Conservation (phyloP, 1,140 invertebrate species). For the Liolophura sinensis region DNA sequence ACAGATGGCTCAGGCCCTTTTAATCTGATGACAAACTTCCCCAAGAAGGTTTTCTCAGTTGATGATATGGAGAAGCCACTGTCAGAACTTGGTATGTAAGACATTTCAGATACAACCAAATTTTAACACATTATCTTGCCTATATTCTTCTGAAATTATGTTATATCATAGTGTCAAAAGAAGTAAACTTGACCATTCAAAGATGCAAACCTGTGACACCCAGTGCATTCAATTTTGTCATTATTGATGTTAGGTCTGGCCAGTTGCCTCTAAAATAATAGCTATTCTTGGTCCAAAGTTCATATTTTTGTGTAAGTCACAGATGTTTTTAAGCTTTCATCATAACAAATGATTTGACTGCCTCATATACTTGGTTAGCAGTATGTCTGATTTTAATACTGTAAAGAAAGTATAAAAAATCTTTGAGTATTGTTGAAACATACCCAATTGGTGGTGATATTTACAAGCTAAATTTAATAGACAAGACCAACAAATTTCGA, state of each 20-base stretch:
- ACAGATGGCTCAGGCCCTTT: conserved; percentile 69
- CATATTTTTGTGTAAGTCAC: not conserved
- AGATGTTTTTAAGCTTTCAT: not conserved
- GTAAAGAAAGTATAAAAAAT: too few relatives aligned
- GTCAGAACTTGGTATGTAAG: conserved; percentile 72
- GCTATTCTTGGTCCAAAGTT: not conserved
- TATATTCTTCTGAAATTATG: conserved; percentile 4
- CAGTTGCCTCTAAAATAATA: not conserved
- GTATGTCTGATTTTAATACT: not conserved
- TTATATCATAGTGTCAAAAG: not conserved
- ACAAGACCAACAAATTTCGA: too few relatives aligned
- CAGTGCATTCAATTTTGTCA: not conserved
- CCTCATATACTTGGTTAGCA: not conserved
- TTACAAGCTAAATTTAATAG: too few relatives aligned
- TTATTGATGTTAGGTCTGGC: not conserved
- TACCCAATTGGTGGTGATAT: too few relatives aligned
- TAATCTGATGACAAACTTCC: conserved; percentile 83
- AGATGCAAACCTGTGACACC: not conserved
- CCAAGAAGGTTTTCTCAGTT: conserved; percentile 80
- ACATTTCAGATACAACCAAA: conserved; percentile 9
- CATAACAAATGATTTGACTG: not conserved
- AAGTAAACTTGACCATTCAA: not conserved
- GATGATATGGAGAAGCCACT: conserved; percentile 87
- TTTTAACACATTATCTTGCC: conserved; percentile 6
- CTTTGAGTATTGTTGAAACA: too few relatives aligned